Percentiles rank a stretch among this genome's conserved stretches.
These are phyloP conservation scores for Etheostoma perlongum DNA, from an alignment of 2,797 vertebrate genomes.

Conservation along the genomic window DNA sequence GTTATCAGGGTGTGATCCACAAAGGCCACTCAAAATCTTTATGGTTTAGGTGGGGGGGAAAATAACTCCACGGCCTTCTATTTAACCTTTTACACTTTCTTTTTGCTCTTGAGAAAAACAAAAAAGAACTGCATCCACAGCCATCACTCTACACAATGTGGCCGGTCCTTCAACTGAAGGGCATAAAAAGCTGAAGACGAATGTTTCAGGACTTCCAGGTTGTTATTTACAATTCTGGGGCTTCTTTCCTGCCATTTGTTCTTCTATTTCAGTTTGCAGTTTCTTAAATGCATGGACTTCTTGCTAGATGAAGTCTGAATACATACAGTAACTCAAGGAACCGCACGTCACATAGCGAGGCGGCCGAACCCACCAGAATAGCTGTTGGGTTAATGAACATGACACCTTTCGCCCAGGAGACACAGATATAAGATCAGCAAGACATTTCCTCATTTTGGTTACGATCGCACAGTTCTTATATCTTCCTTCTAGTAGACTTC, in stretches of 20 bases:
- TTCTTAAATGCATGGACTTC: background rate
- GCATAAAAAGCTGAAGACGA: background rate
- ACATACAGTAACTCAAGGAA: background rate
- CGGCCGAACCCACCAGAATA: accelerated
- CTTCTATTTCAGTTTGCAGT: background rate
- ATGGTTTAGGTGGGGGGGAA: background rate
- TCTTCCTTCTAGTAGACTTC: background rate
- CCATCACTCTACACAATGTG: background rate
- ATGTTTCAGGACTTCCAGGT: background rate
- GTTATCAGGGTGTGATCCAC: slow-evolving; percentile 1
- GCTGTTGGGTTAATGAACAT: background rate
- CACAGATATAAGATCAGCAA: background rate
- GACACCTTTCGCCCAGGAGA: background rate
- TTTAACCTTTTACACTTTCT: background rate
- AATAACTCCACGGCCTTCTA: background rate
- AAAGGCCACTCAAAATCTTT: background rate
- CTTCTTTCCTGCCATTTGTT: background rate
- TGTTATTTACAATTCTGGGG: background rate
- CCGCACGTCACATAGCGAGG: accelerated
- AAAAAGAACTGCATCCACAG: background rate
- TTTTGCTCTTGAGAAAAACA: background rate
- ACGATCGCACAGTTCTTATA: background rate
- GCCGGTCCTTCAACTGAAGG: background rate
- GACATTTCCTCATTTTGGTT: background rate
- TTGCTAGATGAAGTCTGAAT: background rate